Conservation (phyloP, 2,113 vertebrate genomes). For the Oophaga pumilio region DNA sequence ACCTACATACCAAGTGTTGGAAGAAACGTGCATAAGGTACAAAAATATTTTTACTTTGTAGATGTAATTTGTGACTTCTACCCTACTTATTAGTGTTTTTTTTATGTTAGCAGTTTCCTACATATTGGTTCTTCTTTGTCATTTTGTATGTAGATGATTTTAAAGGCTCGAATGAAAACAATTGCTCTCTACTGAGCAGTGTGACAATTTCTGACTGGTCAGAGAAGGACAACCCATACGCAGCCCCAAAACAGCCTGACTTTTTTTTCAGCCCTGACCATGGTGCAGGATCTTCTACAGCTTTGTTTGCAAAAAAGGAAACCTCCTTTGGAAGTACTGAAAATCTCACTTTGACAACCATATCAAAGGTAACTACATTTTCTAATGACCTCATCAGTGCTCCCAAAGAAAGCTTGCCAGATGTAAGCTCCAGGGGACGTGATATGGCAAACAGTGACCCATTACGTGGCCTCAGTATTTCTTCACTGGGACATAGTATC, state of each 20-base stretch:
- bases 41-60: too few species aligned
- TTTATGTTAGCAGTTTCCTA: slow-evolving; percentile 57
- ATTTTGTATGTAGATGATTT: slow-evolving; percentile 90
- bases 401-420: slow-evolving; percentile 72
- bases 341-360: slow-evolving; percentile 78
- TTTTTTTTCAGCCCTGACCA: slow-evolving; percentile 67
- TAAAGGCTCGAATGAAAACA: slow-evolving; percentile 81
- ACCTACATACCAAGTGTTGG: neutral
- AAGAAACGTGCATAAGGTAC: neutral
- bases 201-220: slow-evolving; percentile 87
- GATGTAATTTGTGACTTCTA: neutral
- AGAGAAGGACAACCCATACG: slow-evolving; percentile 81
- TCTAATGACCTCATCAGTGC: slow-evolving; percentile 70
- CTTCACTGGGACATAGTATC: neutral
- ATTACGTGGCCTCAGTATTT: slow-evolving; percentile 63
- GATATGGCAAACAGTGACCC: slow-evolving; percentile 75
- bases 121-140: slow-evolving; percentile 72
- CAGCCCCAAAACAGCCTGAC: slow-evolving; percentile 72
- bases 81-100: neutral
- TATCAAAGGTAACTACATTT: slow-evolving; percentile 79
- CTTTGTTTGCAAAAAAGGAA: slow-evolving; percentile 80
- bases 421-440: slow-evolving; percentile 66
- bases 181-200: slow-evolving; percentile 77
- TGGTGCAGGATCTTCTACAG: slow-evolving; percentile 69
- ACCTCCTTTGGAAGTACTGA: slow-evolving; percentile 85